Base-by-base conservation (phyloP, 2,797 vertebrate species). In the Danio kyathit region DNA sequence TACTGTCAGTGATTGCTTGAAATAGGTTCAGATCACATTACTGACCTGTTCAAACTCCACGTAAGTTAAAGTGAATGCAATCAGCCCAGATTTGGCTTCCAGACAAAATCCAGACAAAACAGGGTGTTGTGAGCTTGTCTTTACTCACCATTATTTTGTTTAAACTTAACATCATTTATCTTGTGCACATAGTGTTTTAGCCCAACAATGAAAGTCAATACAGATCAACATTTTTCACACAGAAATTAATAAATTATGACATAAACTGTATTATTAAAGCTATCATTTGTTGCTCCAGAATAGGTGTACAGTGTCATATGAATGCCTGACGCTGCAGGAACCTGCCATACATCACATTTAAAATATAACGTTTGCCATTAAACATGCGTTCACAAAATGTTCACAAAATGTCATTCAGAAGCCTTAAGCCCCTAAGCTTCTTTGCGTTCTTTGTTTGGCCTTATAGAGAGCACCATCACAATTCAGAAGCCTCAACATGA, bases 401-500 rank as follows among this genome's bases (percentile, higher is more conserved):
- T 48, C 16, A 16, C 17, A 60, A 29, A 60, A 29, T 5, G 9
- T 11, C 19, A 61, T 38, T 60, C 14, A 29, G 40, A 8, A 64
- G 6, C 12, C 72, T 84, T 67, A 29, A 29, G 79, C 63, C 38
- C 17, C 49, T n/a, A n/a, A 4, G n/a, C 60, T 48, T 13, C 65
- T 81, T 44, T 82, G 44, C 17, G 29, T 16, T 38, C 29, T 61
- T 72, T 61, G 64, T 61, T 57, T 63, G 46, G 51, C 65, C 59
- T 76, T 52, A 8, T 74, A 65, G 49, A 63, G 51, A 51, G 46
- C 52, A 7, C 66, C 73, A 29, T 29, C 29, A 29, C 12, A 41
- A 61, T 48, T 65, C 13, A 70, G 59, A 71, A 72, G 57, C 40
- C 41, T 80, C 16, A 48, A 70, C 59, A 84, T 70, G 63, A 65